Evolutionary conservation across 2,888 invertebrate species (phyloP).

Genomic region (Diaphora mendica): DNA sequence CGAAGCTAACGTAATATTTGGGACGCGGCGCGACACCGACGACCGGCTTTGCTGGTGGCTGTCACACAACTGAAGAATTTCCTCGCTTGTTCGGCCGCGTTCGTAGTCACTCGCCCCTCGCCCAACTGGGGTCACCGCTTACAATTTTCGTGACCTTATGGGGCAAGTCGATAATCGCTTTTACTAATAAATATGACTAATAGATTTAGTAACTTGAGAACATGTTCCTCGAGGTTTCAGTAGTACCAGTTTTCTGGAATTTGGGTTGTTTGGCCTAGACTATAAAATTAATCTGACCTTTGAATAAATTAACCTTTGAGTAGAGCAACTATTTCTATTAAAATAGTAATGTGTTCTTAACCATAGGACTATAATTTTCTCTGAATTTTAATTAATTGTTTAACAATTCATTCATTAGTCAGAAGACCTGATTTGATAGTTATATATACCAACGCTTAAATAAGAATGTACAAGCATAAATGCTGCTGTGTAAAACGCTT

Average conservation of each 20-base stretch:
- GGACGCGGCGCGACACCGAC: slow-evolving; percentile 43
- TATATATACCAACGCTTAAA: background rate
- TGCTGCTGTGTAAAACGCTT: background rate
- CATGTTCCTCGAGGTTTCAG: slow-evolving; percentile 35
- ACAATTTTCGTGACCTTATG: slow-evolving; percentile 79
- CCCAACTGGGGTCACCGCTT: slow-evolving; percentile 72
- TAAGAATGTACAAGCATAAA: background rate
- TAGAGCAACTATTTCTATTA: background rate
- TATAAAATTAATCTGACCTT: background rate
- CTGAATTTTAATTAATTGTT: background rate
- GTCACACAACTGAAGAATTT: slow-evolving; percentile 69
- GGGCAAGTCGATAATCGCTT: slow-evolving; percentile 72
- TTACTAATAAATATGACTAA: slow-evolving; percentile 58
- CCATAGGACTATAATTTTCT: background rate
- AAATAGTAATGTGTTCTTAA: background rate
- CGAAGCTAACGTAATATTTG: slow-evolving; percentile 55
- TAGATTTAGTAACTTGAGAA: slow-evolving; percentile 42
- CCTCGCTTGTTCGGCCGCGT: slow-evolving; percentile 56
- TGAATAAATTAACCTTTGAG: background rate
- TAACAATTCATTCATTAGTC: background rate
- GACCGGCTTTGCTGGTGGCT: slow-evolving; percentile 58
- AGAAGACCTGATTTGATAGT: background rate
- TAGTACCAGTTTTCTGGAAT: slow-evolving; percentile 8
- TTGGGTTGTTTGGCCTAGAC: slow-evolving; percentile 32
- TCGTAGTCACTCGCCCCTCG: slow-evolving; percentile 70